phyloP scores from a whole-genome alignment of 2,888 invertebrate genomes.

The Metallyticus violacea region DNA sequence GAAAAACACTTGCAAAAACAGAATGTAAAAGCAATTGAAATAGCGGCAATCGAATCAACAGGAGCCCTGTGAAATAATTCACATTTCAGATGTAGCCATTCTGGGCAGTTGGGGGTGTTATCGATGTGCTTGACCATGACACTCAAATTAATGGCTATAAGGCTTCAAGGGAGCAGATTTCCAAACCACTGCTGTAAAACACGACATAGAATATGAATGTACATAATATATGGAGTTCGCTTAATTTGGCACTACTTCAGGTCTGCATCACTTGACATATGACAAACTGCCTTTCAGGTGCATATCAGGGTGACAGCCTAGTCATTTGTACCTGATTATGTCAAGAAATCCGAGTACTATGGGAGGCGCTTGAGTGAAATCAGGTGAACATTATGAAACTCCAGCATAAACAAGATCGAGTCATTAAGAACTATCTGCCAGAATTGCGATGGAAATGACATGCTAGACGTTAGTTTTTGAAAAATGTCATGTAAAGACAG shows the following conservation, averaged over 20 bases:
- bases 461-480: too few relatives aligned
- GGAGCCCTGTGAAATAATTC: background rate
- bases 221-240: background rate
- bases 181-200: background rate
- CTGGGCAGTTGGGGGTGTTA: background rate
- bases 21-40: background rate
- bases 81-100: background rate
- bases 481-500: too few relatives aligned
- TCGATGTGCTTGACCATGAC: background rate
- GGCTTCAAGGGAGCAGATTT: background rate
- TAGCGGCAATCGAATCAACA: background rate
- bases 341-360: too few relatives aligned
- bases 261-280: too few relatives aligned
- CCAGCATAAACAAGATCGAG: too few relatives aligned
- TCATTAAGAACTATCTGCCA: too few relatives aligned
- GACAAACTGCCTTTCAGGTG: background rate
- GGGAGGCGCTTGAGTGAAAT: too few relatives aligned
- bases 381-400: too few relatives aligned
- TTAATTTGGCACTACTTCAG: background rate
- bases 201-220: background rate
- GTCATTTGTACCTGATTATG: background rate
- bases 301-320: too few relatives aligned
- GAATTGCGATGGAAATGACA: too few relatives aligned
- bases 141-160: background rate
- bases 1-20: background rate